Conservation (phyloP, 2,113 vertebrate species). For the Onychorhynchus coronatus region DNA sequence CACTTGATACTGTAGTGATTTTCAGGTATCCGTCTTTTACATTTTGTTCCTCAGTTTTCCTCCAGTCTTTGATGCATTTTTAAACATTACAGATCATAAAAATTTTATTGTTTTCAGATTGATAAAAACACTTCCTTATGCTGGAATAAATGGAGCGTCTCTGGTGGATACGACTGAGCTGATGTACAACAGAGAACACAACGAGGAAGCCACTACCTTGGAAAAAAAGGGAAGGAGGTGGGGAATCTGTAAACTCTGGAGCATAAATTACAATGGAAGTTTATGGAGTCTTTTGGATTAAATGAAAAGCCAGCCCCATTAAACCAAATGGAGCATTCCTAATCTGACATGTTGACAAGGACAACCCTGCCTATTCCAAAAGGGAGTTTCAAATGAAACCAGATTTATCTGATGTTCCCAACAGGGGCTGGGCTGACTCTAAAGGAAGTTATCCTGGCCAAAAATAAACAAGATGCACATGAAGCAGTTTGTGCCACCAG, state of each 20-base stretch:
- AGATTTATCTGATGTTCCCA: conserved; percentile 56
- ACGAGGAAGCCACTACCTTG: not conserved
- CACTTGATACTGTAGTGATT: not conserved
- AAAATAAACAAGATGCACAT: conserved; percentile 64
- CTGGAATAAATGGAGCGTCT: not conserved
- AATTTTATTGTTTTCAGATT: not conserved
- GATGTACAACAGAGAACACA: not conserved
- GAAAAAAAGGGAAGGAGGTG: not conserved
- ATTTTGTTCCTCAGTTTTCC: not conserved
- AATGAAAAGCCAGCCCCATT: conserved; percentile 5
- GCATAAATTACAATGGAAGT: not conserved
- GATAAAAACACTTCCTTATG: not conserved
- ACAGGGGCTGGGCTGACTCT: conserved; percentile 40
- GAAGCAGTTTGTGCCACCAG: conserved; percentile 45
- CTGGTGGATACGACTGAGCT: not conserved
- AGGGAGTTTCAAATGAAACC: conserved; percentile 43
- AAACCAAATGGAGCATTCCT: conserved; percentile 62
- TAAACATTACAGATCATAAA: not conserved
- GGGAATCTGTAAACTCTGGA: not conserved
- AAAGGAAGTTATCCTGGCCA: conserved; percentile 49
- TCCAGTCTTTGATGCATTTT: not conserved
- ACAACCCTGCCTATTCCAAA: conserved; percentile 38
- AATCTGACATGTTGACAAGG: conserved; percentile 62
- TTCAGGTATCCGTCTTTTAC: not conserved
- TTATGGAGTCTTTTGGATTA: conserved; percentile 24